Conservation (phyloP, 2,797 vertebrate species). For the Lates japonicus region DNA sequence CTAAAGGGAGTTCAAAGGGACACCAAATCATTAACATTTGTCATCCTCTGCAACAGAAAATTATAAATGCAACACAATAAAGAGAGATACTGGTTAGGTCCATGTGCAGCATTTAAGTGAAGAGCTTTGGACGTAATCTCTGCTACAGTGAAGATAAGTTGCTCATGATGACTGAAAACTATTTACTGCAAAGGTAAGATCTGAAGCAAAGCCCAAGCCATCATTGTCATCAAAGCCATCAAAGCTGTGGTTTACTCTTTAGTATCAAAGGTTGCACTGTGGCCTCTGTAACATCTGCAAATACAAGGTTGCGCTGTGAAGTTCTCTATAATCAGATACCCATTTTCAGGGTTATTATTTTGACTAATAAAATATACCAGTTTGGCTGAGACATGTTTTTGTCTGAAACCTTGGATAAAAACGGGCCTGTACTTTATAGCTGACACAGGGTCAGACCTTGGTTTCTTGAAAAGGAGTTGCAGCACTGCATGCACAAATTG, state of each 20-base stretch:
- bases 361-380: neutral
- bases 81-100: neutral
- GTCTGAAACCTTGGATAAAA: constrained; percentile 29
- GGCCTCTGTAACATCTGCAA: neutral
- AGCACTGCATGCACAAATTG: constrained; percentile 13
- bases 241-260: neutral
- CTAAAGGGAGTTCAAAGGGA: neutral
- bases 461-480: constrained; percentile 38
- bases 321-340: neutral
- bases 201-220: neutral
- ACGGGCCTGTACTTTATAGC: constrained; percentile 9
- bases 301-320: constrained; percentile 5
- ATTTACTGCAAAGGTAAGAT: neutral
- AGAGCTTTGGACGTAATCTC: constrained; percentile 12
- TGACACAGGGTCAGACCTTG: constrained; percentile 46
- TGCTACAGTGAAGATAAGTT: neutral
- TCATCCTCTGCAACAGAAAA: neutral
- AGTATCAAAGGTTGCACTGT: neutral
- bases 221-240: neutral
- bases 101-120: neutral
- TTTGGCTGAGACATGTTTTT: neutral
- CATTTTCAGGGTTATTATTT: constrained; percentile 2
- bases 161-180: constrained; percentile 23
- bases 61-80: neutral
- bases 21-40: constrained; percentile 1